Conservation (phyloP, 1,140 invertebrate species). For the Tetramorium simillimum region DNA sequence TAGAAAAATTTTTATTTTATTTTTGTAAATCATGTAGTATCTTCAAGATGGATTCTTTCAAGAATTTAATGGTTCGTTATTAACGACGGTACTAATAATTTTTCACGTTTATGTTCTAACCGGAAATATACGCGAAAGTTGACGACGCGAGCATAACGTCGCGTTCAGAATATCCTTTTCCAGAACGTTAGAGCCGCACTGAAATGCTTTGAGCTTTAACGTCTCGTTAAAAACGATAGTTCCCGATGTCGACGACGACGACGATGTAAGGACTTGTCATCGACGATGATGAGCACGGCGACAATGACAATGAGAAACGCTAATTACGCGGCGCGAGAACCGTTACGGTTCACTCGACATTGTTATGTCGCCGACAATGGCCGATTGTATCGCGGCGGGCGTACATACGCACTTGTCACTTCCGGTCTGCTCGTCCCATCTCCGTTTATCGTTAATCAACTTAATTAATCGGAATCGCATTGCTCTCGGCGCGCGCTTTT, state of each 20-base stretch:
- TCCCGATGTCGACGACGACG: constrained; percentile 22
- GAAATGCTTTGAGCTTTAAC: constrained; percentile 50
- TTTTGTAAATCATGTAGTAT: not conserved
- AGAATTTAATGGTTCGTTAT: not conserved
- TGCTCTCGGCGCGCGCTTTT: constrained; percentile 28
- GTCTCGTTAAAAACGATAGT: constrained; percentile 60
- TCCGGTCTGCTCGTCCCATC: constrained; percentile 18
- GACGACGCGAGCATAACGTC: constrained; percentile 23
- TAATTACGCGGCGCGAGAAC: constrained; percentile 67
- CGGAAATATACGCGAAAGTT: constrained; percentile 10
- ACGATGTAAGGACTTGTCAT: not conserved
- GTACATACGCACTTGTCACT: constrained; percentile 43
- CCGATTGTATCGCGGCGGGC: constrained; percentile 50
- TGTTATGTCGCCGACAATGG: constrained; percentile 59
- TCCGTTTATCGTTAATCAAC: constrained; percentile 33
- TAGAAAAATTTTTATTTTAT: not conserved
- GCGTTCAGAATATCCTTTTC: constrained; percentile 1
- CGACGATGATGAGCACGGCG: constrained; percentile 31
- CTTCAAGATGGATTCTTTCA: not conserved
- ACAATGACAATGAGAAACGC: constrained; percentile 51
- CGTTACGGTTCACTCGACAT: constrained; percentile 63
- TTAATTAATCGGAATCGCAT: constrained; percentile 54
- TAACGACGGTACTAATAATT: constrained; percentile 6
- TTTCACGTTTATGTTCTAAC: constrained; percentile 3
- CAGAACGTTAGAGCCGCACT: not conserved